Conservation (phyloP, 2,888 invertebrate genomes). For the Oscheius sp. region DNA sequence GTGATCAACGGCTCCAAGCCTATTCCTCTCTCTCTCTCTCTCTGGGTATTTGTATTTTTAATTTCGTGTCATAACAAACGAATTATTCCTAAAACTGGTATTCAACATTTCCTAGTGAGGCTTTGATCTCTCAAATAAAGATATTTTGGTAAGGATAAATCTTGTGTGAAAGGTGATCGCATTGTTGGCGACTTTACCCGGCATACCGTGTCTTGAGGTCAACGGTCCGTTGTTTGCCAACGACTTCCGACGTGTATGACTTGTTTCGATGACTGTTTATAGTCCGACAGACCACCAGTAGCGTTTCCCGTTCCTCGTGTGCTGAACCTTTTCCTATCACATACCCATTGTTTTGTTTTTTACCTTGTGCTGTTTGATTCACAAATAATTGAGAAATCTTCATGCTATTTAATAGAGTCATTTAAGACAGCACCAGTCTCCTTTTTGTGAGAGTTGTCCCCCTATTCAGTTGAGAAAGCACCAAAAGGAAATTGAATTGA, state of each 20-base stretch:
- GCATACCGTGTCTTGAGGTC: conserved; percentile 25
- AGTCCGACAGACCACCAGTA: background rate
- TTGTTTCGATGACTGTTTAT: conserved; percentile 30
- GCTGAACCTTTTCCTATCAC: too few relatives aligned
- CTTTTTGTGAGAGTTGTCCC: background rate
- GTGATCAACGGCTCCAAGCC: conserved; percentile 10
- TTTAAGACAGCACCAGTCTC: conserved; percentile 6
- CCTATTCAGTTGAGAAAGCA: background rate
- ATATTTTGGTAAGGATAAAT: background rate
- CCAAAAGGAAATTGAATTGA: background rate
- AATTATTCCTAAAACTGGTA: conserved; percentile 15
- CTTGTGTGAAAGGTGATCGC: conserved; percentile 18
- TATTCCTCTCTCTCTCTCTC: conserved; percentile 4
- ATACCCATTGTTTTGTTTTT: background rate
- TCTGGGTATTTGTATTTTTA: conserved; percentile 20
- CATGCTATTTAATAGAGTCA: background rate
- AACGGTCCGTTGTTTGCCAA: conserved; percentile 23
- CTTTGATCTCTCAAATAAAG: conserved; percentile 18
- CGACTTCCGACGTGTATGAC: conserved; percentile 27
- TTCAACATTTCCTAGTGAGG: conserved; percentile 13
- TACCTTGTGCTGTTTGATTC: conserved; percentile 2
- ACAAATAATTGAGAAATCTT: conserved; percentile 7
- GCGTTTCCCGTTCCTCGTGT: background rate
- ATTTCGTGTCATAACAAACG: conserved; percentile 11
- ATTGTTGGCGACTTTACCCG: conserved; percentile 19